Percentiles rank a stretch among this genome's conserved stretches.
Evolutionary conservation across 2,888 invertebrate species (phyloP).

Genomic region (Plebejus argus): DNA sequence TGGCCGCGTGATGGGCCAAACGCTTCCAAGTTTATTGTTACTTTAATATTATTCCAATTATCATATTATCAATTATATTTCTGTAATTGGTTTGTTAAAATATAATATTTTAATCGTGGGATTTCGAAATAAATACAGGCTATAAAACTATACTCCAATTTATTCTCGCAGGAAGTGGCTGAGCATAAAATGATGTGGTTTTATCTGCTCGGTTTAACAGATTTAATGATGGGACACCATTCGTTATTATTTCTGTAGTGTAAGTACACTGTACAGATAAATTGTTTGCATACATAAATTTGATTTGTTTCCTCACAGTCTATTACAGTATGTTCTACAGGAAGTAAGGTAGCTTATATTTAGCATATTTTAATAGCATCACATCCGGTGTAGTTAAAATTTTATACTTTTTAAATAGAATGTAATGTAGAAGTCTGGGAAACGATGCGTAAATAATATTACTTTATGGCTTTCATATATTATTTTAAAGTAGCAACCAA

Average conservation of each 20-base stretch:
- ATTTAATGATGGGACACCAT: constrained; percentile 9
- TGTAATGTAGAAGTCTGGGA: not conserved
- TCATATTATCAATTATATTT: not conserved
- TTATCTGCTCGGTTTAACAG: not conserved
- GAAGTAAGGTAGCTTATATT: not conserved
- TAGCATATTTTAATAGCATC: constrained; percentile 2
- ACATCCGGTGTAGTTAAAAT: not conserved
- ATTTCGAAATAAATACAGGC: not conserved
- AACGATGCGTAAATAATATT: not conserved
- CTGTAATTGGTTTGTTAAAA: not conserved
- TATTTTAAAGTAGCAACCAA: too few relatives aligned
- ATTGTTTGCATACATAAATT: not conserved
- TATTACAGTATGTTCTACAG: not conserved
- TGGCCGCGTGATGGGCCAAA: too few relatives aligned
- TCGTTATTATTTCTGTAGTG: not conserved
- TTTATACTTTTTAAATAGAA: not conserved
- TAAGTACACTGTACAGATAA: not conserved
- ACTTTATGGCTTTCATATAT: not conserved
- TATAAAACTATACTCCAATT: not conserved
- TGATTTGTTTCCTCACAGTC: not conserved
- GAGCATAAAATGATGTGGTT: constrained; percentile 15
- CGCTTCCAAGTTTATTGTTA: not conserved
- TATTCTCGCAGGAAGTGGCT: constrained; percentile 14
- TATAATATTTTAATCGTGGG: not conserved
- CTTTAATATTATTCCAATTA: too few relatives aligned